Conservation (phyloP, 2,797 vertebrate genomes). For the Delichon dasypus region DNA sequence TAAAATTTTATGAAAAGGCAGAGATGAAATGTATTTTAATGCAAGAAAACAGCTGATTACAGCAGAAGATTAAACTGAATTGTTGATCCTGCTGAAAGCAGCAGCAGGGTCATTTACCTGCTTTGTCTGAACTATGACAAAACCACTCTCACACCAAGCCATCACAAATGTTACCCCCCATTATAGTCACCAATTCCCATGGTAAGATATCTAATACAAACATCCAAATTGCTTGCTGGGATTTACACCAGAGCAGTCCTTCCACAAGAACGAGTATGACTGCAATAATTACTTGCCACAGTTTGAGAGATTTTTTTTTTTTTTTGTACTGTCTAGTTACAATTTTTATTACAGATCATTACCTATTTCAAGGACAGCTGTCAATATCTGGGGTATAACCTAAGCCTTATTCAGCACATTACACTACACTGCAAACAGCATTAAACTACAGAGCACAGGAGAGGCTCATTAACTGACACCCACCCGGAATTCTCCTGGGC, state of each 20-base stretch:
- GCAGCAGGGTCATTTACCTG: background rate
- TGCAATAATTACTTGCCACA: background rate
- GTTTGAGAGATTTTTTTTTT: background rate
- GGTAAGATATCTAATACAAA: background rate
- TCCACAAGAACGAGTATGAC: background rate
- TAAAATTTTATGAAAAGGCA: background rate
- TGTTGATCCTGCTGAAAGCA: background rate
- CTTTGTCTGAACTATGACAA: background rate
- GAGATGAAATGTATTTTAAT: background rate
- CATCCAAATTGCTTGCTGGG: background rate
- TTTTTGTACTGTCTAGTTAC: background rate
- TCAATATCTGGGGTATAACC: background rate
- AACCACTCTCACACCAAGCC: background rate
- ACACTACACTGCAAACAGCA: background rate
- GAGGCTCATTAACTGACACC: slow-evolving; percentile 17
- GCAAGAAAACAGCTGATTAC: background rate
- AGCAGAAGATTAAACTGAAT: background rate
- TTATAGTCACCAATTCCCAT: background rate
- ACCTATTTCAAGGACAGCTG: slow-evolving; percentile 16
- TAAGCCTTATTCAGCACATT: background rate
- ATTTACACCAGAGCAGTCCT: background rate
- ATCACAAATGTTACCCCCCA: background rate
- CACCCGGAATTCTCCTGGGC: background rate
- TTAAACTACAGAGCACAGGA: background rate
- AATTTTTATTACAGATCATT: background rate